Evolutionary conservation across 2,797 vertebrate genomes (phyloP), one percentile per base, ranked within the genome.

Genomic region (Kryptopterus vitreolus): DNA sequence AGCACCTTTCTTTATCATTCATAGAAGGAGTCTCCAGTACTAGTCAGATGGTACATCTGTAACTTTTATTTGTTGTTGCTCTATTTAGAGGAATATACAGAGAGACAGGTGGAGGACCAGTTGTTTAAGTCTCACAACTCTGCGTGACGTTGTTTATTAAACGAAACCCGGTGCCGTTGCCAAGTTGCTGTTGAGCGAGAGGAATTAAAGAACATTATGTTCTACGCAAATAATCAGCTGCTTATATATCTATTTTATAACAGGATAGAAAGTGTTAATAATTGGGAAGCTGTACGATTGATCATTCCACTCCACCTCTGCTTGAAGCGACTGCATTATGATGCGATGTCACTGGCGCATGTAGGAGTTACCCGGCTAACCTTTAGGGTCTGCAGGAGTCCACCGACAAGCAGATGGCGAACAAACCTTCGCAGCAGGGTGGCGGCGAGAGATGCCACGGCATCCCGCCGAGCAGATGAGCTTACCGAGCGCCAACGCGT

Each of bases 401-500:
- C 89, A 87, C 87, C 84, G 91, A 91, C 90, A 91, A 92, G 88
- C 93, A 93, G 91, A 90, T 90, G 89, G 91, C 83, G 84, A 83
- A 90, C 89, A 91, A 92, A 92, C 90, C 92, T 91, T 84, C 90
- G 86, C 90, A 89, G 89, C 84, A 84, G 90, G 90, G 89, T 87
- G 88, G 79, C 90, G 88, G 91, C 90, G 35, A 24, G 92, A 92
- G 88, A 92, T 91, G 91, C 91, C 90, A 89, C 90, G 88, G 90
- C 92, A 90, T 88, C 92, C 92, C 90, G 86, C 90, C 87, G 91
- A 91, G 88, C 71, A 88, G 89, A 91, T 92, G 91, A 92, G 92
- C 92, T 93, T 93, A 90, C 74, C 57, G 55, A 78, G 22, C 52
- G 90, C 91, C 88, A 90, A 91, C 90, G 91, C 26, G 62, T 74